Base-by-base conservation (phyloP, 2,888 invertebrate genomes). In the Gerris lacustris region DNA sequence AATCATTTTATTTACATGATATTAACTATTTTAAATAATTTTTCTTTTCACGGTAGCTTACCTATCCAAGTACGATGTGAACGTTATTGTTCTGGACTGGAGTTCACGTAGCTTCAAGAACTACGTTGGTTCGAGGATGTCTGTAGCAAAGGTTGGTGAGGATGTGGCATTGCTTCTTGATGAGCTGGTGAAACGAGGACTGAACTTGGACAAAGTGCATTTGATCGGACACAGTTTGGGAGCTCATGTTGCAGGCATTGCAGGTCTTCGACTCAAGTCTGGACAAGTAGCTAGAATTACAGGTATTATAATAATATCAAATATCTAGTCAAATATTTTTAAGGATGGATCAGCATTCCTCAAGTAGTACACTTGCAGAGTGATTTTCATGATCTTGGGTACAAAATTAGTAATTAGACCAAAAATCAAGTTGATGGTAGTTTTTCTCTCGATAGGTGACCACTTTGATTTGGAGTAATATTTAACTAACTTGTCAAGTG, bases 211-310 rank as follows among this genome's bases (percentile, higher is more conserved):
- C 5, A 68, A 75, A 6, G 74, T 82, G 18, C 76, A 76, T 67
- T 63, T 76, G 5, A 75, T 76, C 5, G 76, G 76, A 4, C 75
- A 75, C 70, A 76, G 76, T 70, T 68, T 76, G 11, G 76, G 76
- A 2, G 72, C 76, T 6, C 76, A 76, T 9, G 74, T 76, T n/a
- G 69, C 73, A 4, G 75, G 76, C 9, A 73, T 74, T 6, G 70
- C 73, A n/a, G 75, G 73, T 0, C 62, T 67, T 31, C 44, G 44
- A 5, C 79, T 91, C 69, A 69, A 68, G 2, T 55, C 62, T 17
- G 73, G 73, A 6, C 71, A 72, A 70, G 72, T 76, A 5, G 69
- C 74, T 7, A 69, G 75, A 55, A 72, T 76, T 43, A 75, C 76
- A 70, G 76, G 76, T 74, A 31, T 67, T 62, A 2, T 15, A 62